Evolutionary conservation across 2,797 vertebrate genomes (phyloP).

Genomic region (Crocodylus rhombifer): DNA sequence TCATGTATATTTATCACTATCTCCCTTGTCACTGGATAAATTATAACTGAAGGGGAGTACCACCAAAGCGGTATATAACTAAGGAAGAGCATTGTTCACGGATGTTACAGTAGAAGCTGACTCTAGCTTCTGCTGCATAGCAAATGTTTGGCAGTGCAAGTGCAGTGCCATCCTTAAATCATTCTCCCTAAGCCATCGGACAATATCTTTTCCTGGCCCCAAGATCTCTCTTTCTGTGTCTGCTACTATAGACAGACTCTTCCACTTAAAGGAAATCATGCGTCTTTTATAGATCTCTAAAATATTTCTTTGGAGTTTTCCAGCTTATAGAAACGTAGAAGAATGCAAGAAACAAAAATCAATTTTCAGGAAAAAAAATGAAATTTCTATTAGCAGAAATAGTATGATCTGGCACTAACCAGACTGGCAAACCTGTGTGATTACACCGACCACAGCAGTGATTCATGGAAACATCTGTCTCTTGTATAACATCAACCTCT

Average conservation of each 20-base stretch:
- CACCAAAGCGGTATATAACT: neutral
- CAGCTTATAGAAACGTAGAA: neutral
- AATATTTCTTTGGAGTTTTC: constrained; percentile 47
- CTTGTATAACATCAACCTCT: neutral
- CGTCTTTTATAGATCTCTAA: neutral
- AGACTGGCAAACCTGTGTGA: neutral
- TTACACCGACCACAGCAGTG: neutral
- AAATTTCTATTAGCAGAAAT: neutral
- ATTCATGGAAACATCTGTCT: neutral
- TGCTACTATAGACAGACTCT: constrained; percentile 9
- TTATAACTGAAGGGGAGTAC: neutral
- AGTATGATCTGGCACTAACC: neutral
- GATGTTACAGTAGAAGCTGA: neutral
- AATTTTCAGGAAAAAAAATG: neutral
- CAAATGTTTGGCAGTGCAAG: constrained; percentile 6
- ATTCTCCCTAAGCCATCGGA: constrained; percentile 11
- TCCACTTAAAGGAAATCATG: neutral
- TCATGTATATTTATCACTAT: constrained; percentile 22
- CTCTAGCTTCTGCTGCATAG: constrained; percentile 12
- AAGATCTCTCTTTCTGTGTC: neutral
- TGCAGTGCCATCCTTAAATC: constrained; percentile 2
- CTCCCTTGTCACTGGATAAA: constrained; percentile 17
- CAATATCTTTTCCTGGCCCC: neutral
- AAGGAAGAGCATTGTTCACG: neutral
- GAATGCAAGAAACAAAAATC: neutral